These are phyloP conservation scores for Tetragnatha versicolor DNA, from an alignment of 1,140 invertebrate species.

Conservation along the genomic window DNA sequence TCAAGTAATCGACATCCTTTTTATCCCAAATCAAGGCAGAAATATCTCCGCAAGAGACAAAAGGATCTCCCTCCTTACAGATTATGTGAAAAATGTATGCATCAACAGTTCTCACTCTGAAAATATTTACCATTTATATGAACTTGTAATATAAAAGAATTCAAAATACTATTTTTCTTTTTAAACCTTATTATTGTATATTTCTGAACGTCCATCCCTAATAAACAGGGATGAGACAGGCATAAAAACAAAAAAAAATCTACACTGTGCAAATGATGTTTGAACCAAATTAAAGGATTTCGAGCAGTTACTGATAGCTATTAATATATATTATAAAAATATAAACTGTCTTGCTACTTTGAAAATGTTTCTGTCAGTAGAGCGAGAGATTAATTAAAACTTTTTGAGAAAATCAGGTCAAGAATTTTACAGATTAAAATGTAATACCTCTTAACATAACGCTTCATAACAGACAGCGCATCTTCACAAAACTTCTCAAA, in stretches of 20 bases:
- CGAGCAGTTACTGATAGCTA: no score
- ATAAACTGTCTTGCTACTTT: no score
- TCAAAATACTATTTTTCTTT: not conserved
- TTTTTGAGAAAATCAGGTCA: no score
- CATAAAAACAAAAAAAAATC: no score
- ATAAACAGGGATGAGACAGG: no score
- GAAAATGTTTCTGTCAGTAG: no score
- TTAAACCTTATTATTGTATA: no score
- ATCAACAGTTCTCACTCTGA: not conserved
- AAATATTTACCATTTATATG: not conserved
- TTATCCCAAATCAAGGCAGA: conserved; percentile 4
- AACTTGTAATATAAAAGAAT: not conserved
- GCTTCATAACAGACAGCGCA: not conserved
- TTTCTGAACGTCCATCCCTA: no score
- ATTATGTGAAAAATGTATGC: conserved; percentile 11
- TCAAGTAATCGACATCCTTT: conserved; percentile 7
- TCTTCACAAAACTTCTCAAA: conserved; percentile 19
- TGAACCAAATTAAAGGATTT: no score
- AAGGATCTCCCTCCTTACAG: not conserved
- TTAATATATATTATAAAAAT: no score
- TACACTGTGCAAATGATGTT: no score
- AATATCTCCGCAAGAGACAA: conserved; percentile 22
- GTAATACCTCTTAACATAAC: conserved; percentile 17
- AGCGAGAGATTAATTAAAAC: no score
- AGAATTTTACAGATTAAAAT: not conserved